Base-by-base conservation (phyloP, 2,888 invertebrate species). In the Aquatica leii region DNA sequence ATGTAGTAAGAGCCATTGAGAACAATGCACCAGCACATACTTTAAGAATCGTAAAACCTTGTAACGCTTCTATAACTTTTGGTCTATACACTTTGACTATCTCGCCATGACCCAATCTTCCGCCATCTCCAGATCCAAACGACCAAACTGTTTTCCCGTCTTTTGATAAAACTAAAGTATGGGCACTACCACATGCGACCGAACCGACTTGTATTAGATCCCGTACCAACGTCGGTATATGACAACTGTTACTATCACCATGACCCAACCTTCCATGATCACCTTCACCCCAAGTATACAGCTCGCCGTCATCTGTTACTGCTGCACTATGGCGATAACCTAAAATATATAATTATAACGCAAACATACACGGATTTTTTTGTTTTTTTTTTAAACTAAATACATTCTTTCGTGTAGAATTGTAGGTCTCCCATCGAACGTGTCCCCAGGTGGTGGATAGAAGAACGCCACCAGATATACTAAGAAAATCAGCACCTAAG, bases 251-350 rank as follows among this genome's bases (percentile, higher is more conserved):
- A 69, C 82, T 85, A 75, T 88, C 87, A n/a, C 87, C 87, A 76
- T 87, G 87, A 11, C 88, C 88, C 11, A 86, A 74, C 61, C 85
- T 76, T 4, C 86, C 86, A 71, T 83, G 83, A 53, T 85, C 85
- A 3, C 86, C 86, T 77, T 86, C 86, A 3, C 86, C 86, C 86
- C 86, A 86, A 0, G 86, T 86, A 71, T 82, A 86, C 35, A 86
- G 76, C 65, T 82, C 81, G 1, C 86, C 86, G 67, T 85, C 84
- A 54, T 83, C 83, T 0, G 86, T 85, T 9, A 86, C 83, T 21
- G 85, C 86, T 40, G 86, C 86, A 72, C 85, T 85, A 73, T 87
- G 86, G 17, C 86, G 77, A 73, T 85, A 86, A 37, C 85, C 85
- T 69, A 83, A n/a, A 8, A 58, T 24, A 46, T 11, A 53, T n/a